Evolutionary conservation across 2,888 invertebrate genomes (phyloP).

Genomic region (Rhagium mordax): DNA sequence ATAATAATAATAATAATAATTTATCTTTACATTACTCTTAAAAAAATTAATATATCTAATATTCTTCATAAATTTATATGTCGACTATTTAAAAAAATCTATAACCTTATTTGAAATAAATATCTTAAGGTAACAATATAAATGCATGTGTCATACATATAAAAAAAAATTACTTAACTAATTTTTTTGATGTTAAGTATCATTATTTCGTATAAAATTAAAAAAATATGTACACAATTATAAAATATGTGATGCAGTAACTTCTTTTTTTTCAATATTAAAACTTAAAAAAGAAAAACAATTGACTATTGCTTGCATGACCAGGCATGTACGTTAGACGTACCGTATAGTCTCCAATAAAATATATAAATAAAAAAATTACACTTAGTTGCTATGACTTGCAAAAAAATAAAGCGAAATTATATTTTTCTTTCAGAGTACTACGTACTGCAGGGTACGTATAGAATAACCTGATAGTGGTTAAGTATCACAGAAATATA

Average conservation of each 20-base stretch:
- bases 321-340: slow-evolving; percentile 40
- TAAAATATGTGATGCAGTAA: slow-evolving; percentile 41
- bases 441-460: slow-evolving; percentile 43
- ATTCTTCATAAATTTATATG: slow-evolving; percentile 9
- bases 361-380: slow-evolving; percentile 51
- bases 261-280: slow-evolving; percentile 1
- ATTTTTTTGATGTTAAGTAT: slow-evolving; percentile 16
- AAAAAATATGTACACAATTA: slow-evolving; percentile 48
- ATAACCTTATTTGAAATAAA: slow-evolving; percentile 55
- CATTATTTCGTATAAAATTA: slow-evolving; percentile 30
- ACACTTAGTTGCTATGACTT: slow-evolving; percentile 55
- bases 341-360: slow-evolving; percentile 47
- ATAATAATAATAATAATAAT: slow-evolving; percentile 46
- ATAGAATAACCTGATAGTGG: slow-evolving; percentile 56
- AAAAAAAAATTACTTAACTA: slow-evolving; percentile 35
- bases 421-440: slow-evolving; percentile 47
- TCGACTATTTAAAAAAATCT: slow-evolving; percentile 31
- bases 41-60: slow-evolving; percentile 48
- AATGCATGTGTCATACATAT: slow-evolving; percentile 58
- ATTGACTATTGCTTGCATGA: slow-evolving; percentile 49
- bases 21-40: slow-evolving; percentile 39
- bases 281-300: slow-evolving; percentile 45
- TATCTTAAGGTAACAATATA: slow-evolving; percentile 65
- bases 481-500: slow-evolving; percentile 65
- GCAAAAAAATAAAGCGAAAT: slow-evolving; percentile 53